Conservation (phyloP, 2,113 vertebrate genomes). For the Pundamilia nyererei region DNA sequence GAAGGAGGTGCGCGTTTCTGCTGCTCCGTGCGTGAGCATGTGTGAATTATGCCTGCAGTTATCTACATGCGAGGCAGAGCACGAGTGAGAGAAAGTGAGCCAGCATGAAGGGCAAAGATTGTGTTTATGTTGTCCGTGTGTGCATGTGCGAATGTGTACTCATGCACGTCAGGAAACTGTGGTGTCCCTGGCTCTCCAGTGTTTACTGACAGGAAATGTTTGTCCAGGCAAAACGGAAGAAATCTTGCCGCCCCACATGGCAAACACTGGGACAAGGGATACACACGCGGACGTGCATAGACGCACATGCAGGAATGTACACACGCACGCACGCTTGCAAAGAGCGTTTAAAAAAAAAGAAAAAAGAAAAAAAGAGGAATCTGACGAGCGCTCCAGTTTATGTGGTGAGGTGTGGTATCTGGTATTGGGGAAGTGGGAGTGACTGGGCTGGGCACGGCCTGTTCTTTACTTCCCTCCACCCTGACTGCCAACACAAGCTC, state of each 20-base stretch:
- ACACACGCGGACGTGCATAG: not conserved
- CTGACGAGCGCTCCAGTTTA: not conserved
- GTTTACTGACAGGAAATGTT: constrained; percentile 75
- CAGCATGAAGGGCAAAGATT: constrained; percentile 35
- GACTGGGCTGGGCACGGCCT: constrained; percentile 21
- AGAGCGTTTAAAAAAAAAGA: fast-evolving
- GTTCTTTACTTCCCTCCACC: constrained; percentile 50
- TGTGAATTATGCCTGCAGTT: constrained; percentile 30
- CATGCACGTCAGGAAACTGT: constrained; percentile 50
- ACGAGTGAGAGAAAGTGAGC: constrained; percentile 37
- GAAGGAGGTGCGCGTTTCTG: not conserved
- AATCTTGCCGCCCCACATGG: constrained; percentile 46
- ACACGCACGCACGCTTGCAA: not conserved
- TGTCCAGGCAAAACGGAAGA: constrained; percentile 71
- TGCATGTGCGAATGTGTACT: constrained; percentile 5
- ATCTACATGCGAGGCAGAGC: constrained; percentile 12
- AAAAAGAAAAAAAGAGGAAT: constrained; percentile 25
- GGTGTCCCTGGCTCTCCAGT: constrained; percentile 55
- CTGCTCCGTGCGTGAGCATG: not conserved
- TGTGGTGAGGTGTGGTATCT: constrained; percentile 27
- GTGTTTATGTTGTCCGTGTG: constrained; percentile 26
- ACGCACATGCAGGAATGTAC: not conserved
- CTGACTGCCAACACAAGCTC: constrained; percentile 31
- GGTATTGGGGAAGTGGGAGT: constrained; percentile 53
- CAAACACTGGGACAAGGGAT: constrained; percentile 33